A percentile compares a stretch with the other conserved stretches of the same genome.
Conservation (phyloP, 2,888 invertebrate species). For the Ectemnius cavifrons region DNA sequence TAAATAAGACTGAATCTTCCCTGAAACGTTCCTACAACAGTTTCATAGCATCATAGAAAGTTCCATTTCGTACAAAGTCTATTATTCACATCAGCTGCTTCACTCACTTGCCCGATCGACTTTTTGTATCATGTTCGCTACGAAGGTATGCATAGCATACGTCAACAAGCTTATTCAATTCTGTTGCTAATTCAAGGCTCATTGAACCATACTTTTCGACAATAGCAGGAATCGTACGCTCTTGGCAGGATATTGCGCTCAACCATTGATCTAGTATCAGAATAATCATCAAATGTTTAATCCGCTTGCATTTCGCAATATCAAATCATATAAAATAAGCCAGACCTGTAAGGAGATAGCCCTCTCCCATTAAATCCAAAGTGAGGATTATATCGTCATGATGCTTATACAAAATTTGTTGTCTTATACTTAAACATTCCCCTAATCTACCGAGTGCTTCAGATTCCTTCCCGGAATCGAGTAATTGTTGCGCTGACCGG, state of each 20-base stretch:
- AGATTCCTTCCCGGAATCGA: slow-evolving; percentile 63
- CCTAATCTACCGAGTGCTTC: slow-evolving; percentile 78
- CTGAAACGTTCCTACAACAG: slow-evolving; percentile 78
- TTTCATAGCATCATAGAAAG: neutral
- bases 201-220: slow-evolving; percentile 76
- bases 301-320: neutral
- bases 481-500: slow-evolving; percentile 52
- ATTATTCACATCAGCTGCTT: too few relatives aligned
- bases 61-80: neutral
- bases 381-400: slow-evolving; percentile 79
- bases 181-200: neutral
- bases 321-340: slow-evolving; percentile 21
- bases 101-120: slow-evolving; percentile 29
- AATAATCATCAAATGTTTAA: slow-evolving; percentile 2
- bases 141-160: slow-evolving; percentile 80
- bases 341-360: slow-evolving; percentile 79
- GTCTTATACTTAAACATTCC: slow-evolving; percentile 77
- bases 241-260: slow-evolving; percentile 77
- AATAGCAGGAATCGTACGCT: slow-evolving; percentile 81
- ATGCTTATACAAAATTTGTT: slow-evolving; percentile 79
- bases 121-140: slow-evolving; percentile 52
- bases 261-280: slow-evolving; percentile 73
- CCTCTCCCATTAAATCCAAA: slow-evolving; percentile 79
- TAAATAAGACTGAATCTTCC: slow-evolving; percentile 79
- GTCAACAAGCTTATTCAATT: slow-evolving; percentile 83